Evolutionary conservation across 1,140 invertebrate species (phyloP), one percentile per base, ranked within the genome.

Genomic region (Micrasema longulum): DNA sequence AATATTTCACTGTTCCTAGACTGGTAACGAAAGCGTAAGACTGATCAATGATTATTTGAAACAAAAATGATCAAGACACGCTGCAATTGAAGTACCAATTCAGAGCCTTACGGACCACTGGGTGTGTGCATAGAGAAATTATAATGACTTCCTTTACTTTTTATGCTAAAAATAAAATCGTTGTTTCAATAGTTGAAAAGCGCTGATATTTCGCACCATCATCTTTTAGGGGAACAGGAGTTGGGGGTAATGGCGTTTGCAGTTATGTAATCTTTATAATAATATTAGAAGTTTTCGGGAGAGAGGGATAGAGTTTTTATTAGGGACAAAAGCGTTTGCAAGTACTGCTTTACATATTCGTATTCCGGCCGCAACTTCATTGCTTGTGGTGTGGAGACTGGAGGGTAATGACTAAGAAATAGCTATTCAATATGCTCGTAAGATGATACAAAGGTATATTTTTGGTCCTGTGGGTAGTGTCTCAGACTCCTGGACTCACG

Each of bases 211-310:
- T 16, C 1, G 22, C 60, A 47, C 41, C 43, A 18, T 23, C 12
- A 6, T 12, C 41, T 14, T n/a, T 22, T 45, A 0, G 60, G 22
- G 41, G 11, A 14, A n/a, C 41, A 35, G 53, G 55, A 50, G 66
- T 10, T 26, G 64, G 63, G 57, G 67, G 66, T 73, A 76, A 76
- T 72, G 63, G 74, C 74, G 68, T 73, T 75, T 75, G 74, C 74
- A 75, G 70, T 75, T 75, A 75, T 75, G 74, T 76, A 72, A 76
- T 76, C 74, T 76, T 76, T 76, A 73, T 72, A 76, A 76, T 73
- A 76, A 73, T 76, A 76, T 73, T 76, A 76, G 52, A 72, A 75
- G 47, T 64, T 71, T 36, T 26, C 38, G 60, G 14, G 68, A 35
- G 23, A 47, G 31, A 48, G 20, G 57, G 35, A 60, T 35, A 41